Base-by-base conservation (phyloP, 2,797 vertebrate species). In the Periparus ater region DNA sequence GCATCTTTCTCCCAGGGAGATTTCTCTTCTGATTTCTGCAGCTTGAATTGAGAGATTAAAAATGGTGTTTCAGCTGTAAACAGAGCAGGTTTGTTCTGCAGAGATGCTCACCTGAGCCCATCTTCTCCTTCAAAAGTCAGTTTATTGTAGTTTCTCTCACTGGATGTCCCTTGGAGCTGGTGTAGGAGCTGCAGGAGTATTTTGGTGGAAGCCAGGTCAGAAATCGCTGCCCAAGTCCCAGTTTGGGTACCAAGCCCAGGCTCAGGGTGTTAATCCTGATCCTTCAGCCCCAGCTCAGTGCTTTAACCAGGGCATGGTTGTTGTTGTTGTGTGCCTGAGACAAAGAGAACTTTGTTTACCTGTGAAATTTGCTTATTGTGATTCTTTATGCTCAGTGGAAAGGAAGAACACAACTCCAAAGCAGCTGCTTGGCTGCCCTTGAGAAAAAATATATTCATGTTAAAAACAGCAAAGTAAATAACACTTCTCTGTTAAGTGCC, bases 391-490 rank as follows among this genome's bases (percentile, higher is more conserved):
- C 40, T 55, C 4, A 16, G 14, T 68, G 76, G 44, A 68, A 67
- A 51, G 66, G 47, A 85, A 63, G n/a, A 93, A 54, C 50, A 21
- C 2, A 12, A 42, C 45, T 60, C 67, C 6, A 76, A 72, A 72
- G 75, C 85, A 83, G 40, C 30, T 1, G 21, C 81, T 79, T 55
- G 85, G 79, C 75, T 63, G 72, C 75, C 51, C 86, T 91, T 77
- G 82, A 88, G 88, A 93, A 76, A 61, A 76, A 87, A 85, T 48
- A 71, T 10, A 82, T 73, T 95, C 72, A 13, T 13, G 7, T 83
- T 95, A 86, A 91, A 94, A 89, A 48, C 75, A 82, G 92, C 71
- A 66, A 85, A 96, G 88, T 87, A 82, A 90, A 93, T 93, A 88
- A 47, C 68, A 30, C 27, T 6, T 93, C 94, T 66, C 76, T 86